Evolutionary conservation across 2,113 vertebrate species (phyloP), one percentile per base, ranked within the genome.

Genomic region (Irena cyanogastra): DNA sequence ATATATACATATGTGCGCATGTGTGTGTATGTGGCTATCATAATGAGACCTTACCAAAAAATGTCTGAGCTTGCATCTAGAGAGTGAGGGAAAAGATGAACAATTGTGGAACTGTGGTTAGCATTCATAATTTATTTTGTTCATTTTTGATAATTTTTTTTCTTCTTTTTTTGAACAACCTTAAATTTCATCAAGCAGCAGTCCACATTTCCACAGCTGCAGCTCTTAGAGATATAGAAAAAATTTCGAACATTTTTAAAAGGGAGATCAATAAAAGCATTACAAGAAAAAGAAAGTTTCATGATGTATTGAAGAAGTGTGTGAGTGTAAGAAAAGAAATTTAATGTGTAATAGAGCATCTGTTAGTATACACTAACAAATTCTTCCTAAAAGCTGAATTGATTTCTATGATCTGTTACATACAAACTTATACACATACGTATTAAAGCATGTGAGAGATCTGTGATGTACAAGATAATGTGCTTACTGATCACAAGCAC

Each of bases 281-380:
- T 53, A 47, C 8, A 77, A 59, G 33, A 50, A 92, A 89, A 83
- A 3, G 4, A 31, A 53, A 57, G 5, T 4, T 56, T 85, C 16
- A 18, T 0, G 0, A 37, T 23, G 10, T 56, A 37, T n/a, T 27
- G 54, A 76, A 82, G 41, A 68, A 57, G 5, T 0, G 0, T 31
- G 24, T 41, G 41, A 77, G 5, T 23, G 4, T 10, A 89, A 20
- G 33, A 91, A 82, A 89, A 83, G 13, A 79, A 47, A 66, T 65
- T 27, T 49, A 60, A 71, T 13, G 3, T 35, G 12, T 12, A 10
- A 21, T 42, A 63, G 4, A 71, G 6, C 4, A n/a, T 39, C 9
- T 50, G 1, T 60, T 79, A 37, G 3, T 15, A 57, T 22, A 24
- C 3, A 7, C 13, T 37, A 64, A 19, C 17, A 60, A 76, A 60